Base-by-base conservation (phyloP, 2,113 vertebrate species). In the Hippocampus comes region DNA sequence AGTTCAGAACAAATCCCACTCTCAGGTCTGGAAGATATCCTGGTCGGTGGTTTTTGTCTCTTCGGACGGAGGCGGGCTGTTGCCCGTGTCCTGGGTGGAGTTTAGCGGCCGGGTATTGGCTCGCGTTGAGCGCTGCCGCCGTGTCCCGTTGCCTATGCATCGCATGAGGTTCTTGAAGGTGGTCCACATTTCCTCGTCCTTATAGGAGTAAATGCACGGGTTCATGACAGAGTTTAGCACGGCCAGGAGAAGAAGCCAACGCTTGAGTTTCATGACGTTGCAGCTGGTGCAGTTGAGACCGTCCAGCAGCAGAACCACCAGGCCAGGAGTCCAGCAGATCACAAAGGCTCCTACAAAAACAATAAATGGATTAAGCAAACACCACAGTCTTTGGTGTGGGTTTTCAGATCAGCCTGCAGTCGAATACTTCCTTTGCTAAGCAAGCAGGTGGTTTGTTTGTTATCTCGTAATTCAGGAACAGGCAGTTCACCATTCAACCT, bases 191-290 rank as follows among this genome's bases (percentile, higher is more conserved):
- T 99, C 97, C 21, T 97, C 93, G 10, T 99, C 97, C 87, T 97
- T 98, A 89, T 95, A 99, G 3, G 97, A 99, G 91, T 99, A 99
- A 91, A 99, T 98, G 89, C 98, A 90, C 34, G 97, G 97, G 86
- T 99, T 99, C 94, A 99, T 96, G 82, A 96, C 92, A 0, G 97
- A 99, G 89, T 99, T 99, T 80, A 95, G 76, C 4, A 99, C 88
- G 1, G 97, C 97, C 86, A 99, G 88, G 27, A 99, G 94, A 75
- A 99, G 93, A 78, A 99, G 93, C 95, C 95, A 97, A 56, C 93
- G 92, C 27, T 99, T 99, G 63, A 95, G 90, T 10, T 91, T 80
- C 86, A 94, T 92, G 66, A 99, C 90, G 0, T 92, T 73, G 23
- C 97, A 99, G 7, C 69, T 60, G 0, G 86, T 80, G 68, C 96